These are phyloP conservation scores for Metopolophium dirhodum DNA, from an alignment of 1,140 invertebrate species.

Conservation along the genomic window DNA sequence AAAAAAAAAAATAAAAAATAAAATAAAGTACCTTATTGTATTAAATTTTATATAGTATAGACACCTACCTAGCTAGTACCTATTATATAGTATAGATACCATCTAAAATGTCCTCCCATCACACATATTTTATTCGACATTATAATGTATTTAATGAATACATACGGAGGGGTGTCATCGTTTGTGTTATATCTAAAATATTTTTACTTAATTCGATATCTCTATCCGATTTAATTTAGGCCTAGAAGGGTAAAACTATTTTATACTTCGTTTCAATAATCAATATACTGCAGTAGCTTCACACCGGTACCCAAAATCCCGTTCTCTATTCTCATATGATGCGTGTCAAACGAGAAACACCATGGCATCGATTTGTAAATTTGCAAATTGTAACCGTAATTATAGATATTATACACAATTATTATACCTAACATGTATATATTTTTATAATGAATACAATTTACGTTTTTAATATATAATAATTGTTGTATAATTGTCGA, in stretches of 20 bases:
- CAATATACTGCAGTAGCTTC: not conserved
- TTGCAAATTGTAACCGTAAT: not conserved
- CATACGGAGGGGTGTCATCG: not conserved
- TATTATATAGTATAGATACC: no score
- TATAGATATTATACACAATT: not conserved
- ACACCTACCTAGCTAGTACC: no score
- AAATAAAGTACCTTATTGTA: no score
- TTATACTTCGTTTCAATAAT: not conserved
- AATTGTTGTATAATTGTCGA: not conserved
- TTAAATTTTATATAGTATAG: no score
- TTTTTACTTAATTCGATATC: not conserved
- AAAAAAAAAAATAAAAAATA: no score
- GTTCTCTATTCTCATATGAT: not conserved
- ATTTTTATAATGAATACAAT: not conserved
- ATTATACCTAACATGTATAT: no score
- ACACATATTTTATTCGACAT: not conserved
- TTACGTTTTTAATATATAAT: not conserved
- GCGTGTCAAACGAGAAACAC: not conserved
- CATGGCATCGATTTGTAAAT: not conserved
- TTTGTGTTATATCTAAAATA: not conserved
- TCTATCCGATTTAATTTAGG: no score
- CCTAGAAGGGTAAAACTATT: not conserved
- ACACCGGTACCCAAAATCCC: not conserved
- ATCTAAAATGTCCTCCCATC: no score
- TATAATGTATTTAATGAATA: not conserved